Conservation (phyloP, 2,888 invertebrate genomes). For the Watsonalla binaria region DNA sequence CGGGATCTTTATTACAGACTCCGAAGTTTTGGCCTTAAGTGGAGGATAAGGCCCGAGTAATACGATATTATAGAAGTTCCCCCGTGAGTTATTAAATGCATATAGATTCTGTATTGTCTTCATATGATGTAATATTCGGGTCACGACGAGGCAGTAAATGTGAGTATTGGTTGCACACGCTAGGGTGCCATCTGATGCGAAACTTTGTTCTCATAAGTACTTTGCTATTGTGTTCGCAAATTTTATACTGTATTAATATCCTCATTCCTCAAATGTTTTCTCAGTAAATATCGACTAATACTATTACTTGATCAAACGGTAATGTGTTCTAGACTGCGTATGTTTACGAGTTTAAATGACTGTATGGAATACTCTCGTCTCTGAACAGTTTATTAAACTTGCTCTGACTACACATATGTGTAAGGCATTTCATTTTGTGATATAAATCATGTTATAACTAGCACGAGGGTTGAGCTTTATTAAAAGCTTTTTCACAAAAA, state of each 20-base stretch:
- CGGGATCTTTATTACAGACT: constrained; percentile 59
- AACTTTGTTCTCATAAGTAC: not conserved
- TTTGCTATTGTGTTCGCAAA: not conserved
- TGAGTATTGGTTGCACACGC: constrained; percentile 25
- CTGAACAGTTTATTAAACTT: constrained; percentile 51
- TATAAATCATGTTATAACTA: constrained; percentile 57
- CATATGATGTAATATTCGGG: constrained; percentile 18
- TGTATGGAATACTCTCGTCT: constrained; percentile 30
- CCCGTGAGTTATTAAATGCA: constrained; percentile 43
- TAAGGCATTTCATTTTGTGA: constrained; percentile 45
- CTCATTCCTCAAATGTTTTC: not conserved
- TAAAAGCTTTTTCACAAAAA: constrained; percentile 50
- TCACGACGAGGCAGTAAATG: constrained; percentile 36
- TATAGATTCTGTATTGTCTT: constrained; percentile 22
- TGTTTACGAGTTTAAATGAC: not conserved
- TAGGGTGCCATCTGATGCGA: constrained; percentile 9
- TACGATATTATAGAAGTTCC: constrained; percentile 50
- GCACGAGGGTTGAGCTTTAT: constrained; percentile 44
- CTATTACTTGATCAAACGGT: no score
- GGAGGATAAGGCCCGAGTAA: constrained; percentile 48
- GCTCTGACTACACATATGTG: constrained; percentile 41
- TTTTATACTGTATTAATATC: not conserved
- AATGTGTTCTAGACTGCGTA: no score
- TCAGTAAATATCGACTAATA: not conserved
- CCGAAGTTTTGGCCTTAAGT: constrained; percentile 47